Evolutionary conservation across 2,888 invertebrate species (phyloP), one percentile per base, ranked within the genome.

Genomic region (Nasonia oneida): DNA sequence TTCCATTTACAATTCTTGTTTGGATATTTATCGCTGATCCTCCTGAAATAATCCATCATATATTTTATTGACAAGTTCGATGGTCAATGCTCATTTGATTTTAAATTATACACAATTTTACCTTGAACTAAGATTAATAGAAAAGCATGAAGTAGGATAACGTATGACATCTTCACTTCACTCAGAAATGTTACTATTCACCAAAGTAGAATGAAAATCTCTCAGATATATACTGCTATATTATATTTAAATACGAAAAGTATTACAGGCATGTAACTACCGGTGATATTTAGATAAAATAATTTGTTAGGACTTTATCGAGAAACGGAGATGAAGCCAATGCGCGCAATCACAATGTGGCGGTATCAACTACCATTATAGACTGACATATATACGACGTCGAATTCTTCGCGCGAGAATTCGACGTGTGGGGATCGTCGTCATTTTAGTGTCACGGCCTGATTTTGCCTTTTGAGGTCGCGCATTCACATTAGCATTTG

Each of bases 371-470:
- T n/a, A 57, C 57, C 6, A 57, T 57, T 57, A 57, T 50, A 50
- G 2, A 50, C 50, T 50, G 8, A 50, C 15, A 50, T 50, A 50
- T 15, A 50, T 42, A 6, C 42, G 57, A n/a, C 18, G 57, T 57
- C n/a, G 57, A 57, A 57, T 57, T 57, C 57, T 57, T 57, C 57
- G 57, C 6, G n/a, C 57, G n/a, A 57, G n/a, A n/a, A n/a, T n/a
- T 42, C 18, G n/a, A 18, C n/a, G 57, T 57, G 57, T n/a, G 57
- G 57, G 57, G 57, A 57, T n/a, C 57, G 5, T 57, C 57, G n/a
- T 57, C 57, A n/a, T 57, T 57, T 57, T 57, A n/a, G 57, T 57
- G 57, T n/a, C 57, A 57, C 57, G 57, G 57, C 57, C 57, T n/a
- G 57, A 57, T 57, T 57, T 57, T 57, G n/a, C n/a, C 57, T 57